Conservation (phyloP, 2,888 invertebrate genomes). For the Bombyx huttoni region DNA sequence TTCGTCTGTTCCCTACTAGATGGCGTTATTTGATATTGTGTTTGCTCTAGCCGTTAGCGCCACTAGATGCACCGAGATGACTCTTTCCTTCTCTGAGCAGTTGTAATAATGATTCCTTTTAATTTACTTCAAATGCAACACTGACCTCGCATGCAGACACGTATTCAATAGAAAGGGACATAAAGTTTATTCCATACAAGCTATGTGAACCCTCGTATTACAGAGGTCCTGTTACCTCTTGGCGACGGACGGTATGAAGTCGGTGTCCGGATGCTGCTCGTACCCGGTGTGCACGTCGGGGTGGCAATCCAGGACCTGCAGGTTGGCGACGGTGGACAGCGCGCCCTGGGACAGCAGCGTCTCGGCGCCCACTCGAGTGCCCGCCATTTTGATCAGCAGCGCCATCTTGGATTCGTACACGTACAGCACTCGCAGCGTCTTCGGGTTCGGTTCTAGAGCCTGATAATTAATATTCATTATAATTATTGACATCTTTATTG, state of each 20-base stretch:
- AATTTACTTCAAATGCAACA: too few relatives aligned
- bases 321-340: conserved; percentile 75
- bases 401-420: conserved; percentile 92
- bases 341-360: conserved; percentile 82
- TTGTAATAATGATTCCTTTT: too few relatives aligned
- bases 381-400: conserved; percentile 79
- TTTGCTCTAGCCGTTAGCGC: too few relatives aligned
- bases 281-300: conserved; percentile 73
- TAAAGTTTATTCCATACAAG: too few relatives aligned
- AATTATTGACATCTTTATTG: too few relatives aligned
- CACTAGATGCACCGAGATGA: too few relatives aligned
- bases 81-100: too few relatives aligned
- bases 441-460: conserved; percentile 77
- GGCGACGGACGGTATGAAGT: conserved; percentile 43
- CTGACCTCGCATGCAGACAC: too few relatives aligned
- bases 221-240: conserved; percentile 22
- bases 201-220: background rate
- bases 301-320: conserved; percentile 80
- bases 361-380: conserved; percentile 77
- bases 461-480: conserved; percentile 10
- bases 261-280: conserved; percentile 15
- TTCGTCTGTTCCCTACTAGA: too few relatives aligned
- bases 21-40: too few relatives aligned
- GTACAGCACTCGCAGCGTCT: conserved; percentile 82
- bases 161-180: too few relatives aligned